Percentiles rank a stretch among this genome's conserved stretches.
Conservation (phyloP, 2,113 vertebrate species). For the Diadophis punctatus region DNA sequence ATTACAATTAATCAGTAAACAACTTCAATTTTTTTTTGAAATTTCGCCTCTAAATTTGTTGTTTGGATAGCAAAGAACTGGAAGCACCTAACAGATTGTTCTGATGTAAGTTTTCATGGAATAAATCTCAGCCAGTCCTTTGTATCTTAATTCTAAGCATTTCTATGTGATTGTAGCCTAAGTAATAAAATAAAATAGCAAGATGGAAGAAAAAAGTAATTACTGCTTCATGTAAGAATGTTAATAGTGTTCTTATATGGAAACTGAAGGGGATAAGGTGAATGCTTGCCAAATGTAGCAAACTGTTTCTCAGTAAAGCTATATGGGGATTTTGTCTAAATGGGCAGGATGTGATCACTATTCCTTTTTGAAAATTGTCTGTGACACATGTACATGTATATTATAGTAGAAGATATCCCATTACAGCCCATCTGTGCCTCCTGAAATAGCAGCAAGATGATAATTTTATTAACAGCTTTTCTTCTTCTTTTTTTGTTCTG, state of each 20-base stretch:
- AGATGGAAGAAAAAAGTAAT: background rate
- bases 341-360: slow-evolving; percentile 60
- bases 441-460: slow-evolving; percentile 63
- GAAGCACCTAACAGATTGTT: background rate
- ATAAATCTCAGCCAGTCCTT: background rate
- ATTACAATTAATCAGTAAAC: background rate
- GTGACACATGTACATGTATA: slow-evolving; percentile 52
- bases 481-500: slow-evolving; percentile 47
- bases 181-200: background rate
- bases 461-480: slow-evolving; percentile 63
- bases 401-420: slow-evolving; percentile 59
- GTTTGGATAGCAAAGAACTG: background rate
- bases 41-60: background rate
- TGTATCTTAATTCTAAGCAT: background rate
- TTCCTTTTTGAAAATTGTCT: slow-evolving; percentile 64
- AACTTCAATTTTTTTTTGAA: background rate
- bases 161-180: background rate
- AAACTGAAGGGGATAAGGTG: slow-evolving; percentile 35
- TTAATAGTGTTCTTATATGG: background rate
- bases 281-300: slow-evolving; percentile 38
- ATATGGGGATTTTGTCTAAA: slow-evolving; percentile 50
- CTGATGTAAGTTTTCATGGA: background rate
- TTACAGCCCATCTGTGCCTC: slow-evolving; percentile 55
- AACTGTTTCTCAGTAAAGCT: slow-evolving; percentile 59
- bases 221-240: background rate